phyloP scores from a whole-genome alignment of 2,113 vertebrate species.

The Anolis sagrei region DNA sequence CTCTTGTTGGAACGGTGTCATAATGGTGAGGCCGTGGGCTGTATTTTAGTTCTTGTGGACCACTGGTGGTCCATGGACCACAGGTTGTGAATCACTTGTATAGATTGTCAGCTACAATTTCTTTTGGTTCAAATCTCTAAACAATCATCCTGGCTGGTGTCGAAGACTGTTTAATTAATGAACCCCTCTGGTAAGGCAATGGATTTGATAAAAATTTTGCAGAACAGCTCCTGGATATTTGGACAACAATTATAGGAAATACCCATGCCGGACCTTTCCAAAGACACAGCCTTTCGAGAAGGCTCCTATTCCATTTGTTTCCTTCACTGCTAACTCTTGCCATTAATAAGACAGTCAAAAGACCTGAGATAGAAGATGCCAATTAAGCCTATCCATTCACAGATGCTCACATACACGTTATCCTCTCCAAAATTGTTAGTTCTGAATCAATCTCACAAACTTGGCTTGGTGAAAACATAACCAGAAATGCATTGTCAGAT shows the following conservation, averaged over 20 bases:
- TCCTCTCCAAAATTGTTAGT: neutral
- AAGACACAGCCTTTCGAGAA: neutral
- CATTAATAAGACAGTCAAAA: neutral
- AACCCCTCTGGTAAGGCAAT: neutral
- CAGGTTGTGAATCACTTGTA: no score
- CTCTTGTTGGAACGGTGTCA: no score
- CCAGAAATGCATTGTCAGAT: constrained; percentile 19
- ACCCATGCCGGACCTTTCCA: neutral
- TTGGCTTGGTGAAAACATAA: neutral
- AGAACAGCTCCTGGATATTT: neutral
- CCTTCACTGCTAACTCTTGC: neutral
- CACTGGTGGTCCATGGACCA: no score
- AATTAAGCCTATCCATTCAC: neutral
- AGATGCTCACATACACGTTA: neutral
- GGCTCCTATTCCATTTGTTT: neutral
- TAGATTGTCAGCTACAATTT: neutral
- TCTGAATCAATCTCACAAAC: neutral
- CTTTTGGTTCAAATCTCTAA: neutral
- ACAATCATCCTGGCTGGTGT: neutral
- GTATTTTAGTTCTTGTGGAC: no score
- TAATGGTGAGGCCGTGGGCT: no score
- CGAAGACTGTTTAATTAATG: neutral
- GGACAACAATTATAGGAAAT: neutral
- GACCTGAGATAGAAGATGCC: neutral
- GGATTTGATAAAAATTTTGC: no score